Evolutionary conservation across 2,113 vertebrate genomes (phyloP).

Genomic region (Hipposideros armiger): DNA sequence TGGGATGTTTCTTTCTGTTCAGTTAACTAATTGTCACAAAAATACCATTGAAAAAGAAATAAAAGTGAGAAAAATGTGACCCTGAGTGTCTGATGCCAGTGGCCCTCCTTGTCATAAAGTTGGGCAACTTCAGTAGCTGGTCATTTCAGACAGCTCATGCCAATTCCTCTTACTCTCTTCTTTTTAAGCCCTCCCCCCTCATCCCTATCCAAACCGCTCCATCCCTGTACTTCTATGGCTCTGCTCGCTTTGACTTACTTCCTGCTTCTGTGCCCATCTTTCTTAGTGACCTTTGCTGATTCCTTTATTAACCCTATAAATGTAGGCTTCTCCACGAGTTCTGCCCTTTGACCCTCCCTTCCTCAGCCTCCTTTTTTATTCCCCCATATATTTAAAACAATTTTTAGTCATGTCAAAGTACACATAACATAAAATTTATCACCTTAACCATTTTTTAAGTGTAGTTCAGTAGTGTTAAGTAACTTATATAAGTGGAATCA

Average conservation of each 20-base stretch:
- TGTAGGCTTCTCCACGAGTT: background rate
- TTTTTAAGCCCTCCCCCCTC: background rate
- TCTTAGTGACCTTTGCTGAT: background rate
- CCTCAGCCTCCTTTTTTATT: background rate
- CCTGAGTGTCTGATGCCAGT: background rate
- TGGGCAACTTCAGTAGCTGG: background rate
- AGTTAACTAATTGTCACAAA: background rate
- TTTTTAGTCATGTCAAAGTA: background rate
- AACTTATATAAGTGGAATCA: background rate
- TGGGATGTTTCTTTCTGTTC: background rate
- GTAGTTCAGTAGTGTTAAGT: background rate
- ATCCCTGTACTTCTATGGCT: background rate
- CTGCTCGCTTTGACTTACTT: background rate
- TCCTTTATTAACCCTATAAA: background rate
- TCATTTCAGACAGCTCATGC: background rate
- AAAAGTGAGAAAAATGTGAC: accelerated
- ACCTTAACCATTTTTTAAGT: background rate
- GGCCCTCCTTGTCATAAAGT: accelerated
- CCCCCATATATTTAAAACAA: background rate
- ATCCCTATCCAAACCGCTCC: no score
- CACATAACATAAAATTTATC: background rate
- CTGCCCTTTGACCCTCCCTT: background rate
- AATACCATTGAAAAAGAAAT: background rate
- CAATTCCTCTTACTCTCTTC: background rate
- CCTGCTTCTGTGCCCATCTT: background rate